Evolutionary conservation across 1,140 invertebrate genomes (phyloP).

Genomic region (Rhopalosiphum maidis): DNA sequence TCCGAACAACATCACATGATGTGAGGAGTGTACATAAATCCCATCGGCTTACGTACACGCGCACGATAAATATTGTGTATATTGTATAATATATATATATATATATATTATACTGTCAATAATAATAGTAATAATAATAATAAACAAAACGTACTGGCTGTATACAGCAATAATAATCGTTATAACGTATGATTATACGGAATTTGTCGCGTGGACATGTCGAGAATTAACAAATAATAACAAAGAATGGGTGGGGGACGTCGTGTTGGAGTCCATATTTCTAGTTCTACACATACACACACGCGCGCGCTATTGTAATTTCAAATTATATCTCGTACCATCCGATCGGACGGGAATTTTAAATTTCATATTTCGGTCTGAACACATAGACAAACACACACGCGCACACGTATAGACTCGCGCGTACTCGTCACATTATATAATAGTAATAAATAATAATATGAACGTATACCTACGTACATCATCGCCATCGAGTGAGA

Average conservation of each 20-base stretch:
- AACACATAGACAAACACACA: neutral
- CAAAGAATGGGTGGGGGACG: neutral
- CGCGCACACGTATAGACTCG: neutral
- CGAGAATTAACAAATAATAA: slow-evolving; percentile 47
- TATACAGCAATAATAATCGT: slow-evolving; percentile 29
- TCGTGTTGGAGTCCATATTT: neutral
- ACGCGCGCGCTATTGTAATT: neutral
- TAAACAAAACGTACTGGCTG: slow-evolving; percentile 5
- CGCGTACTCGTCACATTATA: neutral
- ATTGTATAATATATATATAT: neutral
- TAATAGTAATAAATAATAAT: slow-evolving; percentile 12
- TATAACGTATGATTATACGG: slow-evolving; percentile 42
- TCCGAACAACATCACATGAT: slow-evolving; percentile 56
- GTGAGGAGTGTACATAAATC: slow-evolving; percentile 53
- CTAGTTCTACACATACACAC: neutral
- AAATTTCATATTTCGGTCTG: neutral
- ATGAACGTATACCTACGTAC: neutral
- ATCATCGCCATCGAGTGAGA: neutral
- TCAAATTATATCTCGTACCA: neutral
- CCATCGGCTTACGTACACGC: neutral
- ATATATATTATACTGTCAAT: slow-evolving; percentile 35
- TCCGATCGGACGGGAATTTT: neutral
- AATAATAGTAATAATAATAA: slow-evolving; percentile 47
- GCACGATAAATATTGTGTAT: slow-evolving; percentile 1
- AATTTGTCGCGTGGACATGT: slow-evolving; percentile 50